These are phyloP conservation scores for Schlechtendalia chinensis DNA, from an alignment of 1,140 invertebrate genomes.

Conservation along the genomic window DNA sequence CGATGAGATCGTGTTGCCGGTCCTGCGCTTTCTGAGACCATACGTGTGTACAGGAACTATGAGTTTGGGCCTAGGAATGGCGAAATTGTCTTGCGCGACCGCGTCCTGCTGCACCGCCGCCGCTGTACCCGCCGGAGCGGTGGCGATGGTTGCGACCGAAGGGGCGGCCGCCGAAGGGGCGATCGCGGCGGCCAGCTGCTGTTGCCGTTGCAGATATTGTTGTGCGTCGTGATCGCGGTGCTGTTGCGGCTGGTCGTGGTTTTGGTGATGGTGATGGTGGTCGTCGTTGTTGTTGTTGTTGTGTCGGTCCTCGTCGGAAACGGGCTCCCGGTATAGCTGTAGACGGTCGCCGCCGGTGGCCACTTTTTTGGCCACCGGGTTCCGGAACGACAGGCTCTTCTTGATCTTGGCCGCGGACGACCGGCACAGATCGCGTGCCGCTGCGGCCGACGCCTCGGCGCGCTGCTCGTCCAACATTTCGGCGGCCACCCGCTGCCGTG, in stretches of 20 bases:
- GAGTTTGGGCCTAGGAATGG: slow-evolving; percentile 77
- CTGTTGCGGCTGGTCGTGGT: not conserved
- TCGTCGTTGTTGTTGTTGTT: not conserved
- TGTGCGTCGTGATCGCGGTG: not conserved
- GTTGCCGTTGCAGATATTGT: not conserved
- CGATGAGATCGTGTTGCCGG: slow-evolving; percentile 62
- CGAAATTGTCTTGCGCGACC: slow-evolving; percentile 59
- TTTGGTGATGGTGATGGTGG: not conserved
- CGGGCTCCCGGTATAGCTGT: not conserved
- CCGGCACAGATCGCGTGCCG: slow-evolving; percentile 1
- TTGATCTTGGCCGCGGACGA: slow-evolving; percentile 37
- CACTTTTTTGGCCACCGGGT: slow-evolving; percentile 32
- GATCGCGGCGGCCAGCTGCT: not conserved
- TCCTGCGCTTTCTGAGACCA: slow-evolving; percentile 71
- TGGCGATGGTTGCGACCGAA: not conserved
- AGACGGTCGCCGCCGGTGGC: slow-evolving; percentile 7
- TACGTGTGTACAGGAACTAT: slow-evolving; percentile 85
- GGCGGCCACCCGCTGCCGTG: slow-evolving; percentile 31
- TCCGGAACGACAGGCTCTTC: slow-evolving; percentile 27
- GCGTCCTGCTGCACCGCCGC: not conserved
- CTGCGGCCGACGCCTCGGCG: not conserved
- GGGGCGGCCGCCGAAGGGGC: not conserved
- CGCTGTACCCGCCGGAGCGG: not conserved
- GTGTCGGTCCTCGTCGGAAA: not conserved
- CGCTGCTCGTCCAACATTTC: slow-evolving; percentile 35